Conservation (phyloP, 2,113 vertebrate species). For the Danio rerio region GRCz12tu NC_133188.1:8270501-8271000, state of each 20-base stretch:
- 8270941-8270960: not conserved
- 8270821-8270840: too few species aligned
- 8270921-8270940: not conserved
- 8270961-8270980: not conserved
- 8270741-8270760: constrained; percentile 42
- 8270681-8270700: not conserved
- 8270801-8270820: not conserved
- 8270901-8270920: not conserved
- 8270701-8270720: not conserved
- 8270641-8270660: constrained; percentile 41
- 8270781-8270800: not conserved
- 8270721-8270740: constrained; percentile 36
- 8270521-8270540: constrained; percentile 39
- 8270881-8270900: not conserved
- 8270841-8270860: not conserved
- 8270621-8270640: constrained; percentile 43
- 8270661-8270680: not conserved
- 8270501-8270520: constrained; percentile 37
- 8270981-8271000: constrained; percentile 20
- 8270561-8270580: constrained; percentile 63
- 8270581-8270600: constrained; percentile 65
- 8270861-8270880: constrained; percentile 1
- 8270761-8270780: not conserved
- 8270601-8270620: constrained; percentile 67
- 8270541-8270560: constrained; percentile 67